phyloP scores from a whole-genome alignment of 30 jellyfish, hydroid and myxozoan species.

The Aurelia sp. region DNA sequence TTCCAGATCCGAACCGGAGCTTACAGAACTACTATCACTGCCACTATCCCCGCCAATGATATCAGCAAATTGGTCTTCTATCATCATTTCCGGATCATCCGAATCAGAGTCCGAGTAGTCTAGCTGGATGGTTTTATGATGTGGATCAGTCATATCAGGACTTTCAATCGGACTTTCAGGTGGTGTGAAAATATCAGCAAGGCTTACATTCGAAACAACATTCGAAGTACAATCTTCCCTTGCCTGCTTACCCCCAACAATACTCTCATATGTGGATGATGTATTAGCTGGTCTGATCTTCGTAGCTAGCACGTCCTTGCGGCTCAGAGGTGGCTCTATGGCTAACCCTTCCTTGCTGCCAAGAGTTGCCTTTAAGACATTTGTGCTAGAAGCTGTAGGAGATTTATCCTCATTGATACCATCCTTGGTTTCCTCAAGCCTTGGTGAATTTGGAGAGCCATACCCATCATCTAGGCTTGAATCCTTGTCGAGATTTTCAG shows the following conservation, averaged over 20 bases:
- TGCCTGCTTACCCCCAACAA: background rate
- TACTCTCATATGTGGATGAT: background rate
- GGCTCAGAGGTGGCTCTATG: background rate
- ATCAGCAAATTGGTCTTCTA: conserved; percentile 70
- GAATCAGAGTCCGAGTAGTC: conserved; percentile 71
- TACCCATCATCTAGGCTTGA: too few relatives aligned
- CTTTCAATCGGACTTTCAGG: conserved; percentile 60
- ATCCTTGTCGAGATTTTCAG: background rate
- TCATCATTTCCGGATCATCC: conserved; percentile 64
- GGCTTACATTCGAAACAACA: conserved; percentile 19
- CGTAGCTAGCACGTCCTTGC: background rate
- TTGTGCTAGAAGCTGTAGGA: background rate
- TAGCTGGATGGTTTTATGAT: conserved; percentile 25
- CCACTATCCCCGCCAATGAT: conserved; percentile 9
- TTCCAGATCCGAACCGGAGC: conserved; percentile 48
- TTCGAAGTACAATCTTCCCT: background rate
- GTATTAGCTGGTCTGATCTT: background rate
- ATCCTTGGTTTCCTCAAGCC: background rate
- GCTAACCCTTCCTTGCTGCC: background rate
- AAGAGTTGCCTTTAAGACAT: background rate
- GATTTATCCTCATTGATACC: background rate
- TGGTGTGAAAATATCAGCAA: conserved; percentile 34
- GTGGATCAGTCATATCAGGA: conserved; percentile 15
- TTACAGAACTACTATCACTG: conserved; percentile 41
- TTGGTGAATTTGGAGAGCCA: background rate